Base-by-base conservation (phyloP, 1,140 invertebrate genomes). In the Drosophila mayri region DNA sequence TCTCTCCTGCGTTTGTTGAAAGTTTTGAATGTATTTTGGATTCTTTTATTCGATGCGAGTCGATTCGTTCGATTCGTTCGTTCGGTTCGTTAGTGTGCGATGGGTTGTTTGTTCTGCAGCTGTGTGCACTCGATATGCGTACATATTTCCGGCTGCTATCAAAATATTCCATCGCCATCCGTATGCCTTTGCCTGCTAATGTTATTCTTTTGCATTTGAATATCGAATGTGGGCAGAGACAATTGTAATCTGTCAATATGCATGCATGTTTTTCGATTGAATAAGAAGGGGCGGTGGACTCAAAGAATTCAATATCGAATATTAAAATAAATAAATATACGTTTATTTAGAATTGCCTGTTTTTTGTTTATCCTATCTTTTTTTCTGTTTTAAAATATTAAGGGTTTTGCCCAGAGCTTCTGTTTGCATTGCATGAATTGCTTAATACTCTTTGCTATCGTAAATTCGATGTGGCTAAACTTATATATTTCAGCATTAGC, bases 1-100 rank as follows among this genome's bases (percentile, higher is more conserved):
- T 76, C 70, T 76, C 44, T 78, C 77, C 67, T 71, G 55, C 81
- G 71, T 88, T 87, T 75, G 64, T 67, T 90, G 85, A 78, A 87
- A 85, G 73, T 80, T 81, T 74, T 75, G 81, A 70, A 81, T 78
- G 61, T 70, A 65, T 90, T 90, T 68, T 78, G 30, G 57, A 85
- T 49, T 40, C 10, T 38, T 47, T 72, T 72, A 47, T 65, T 44
- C 61, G 61, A 63, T 66, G 57, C 61, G 54, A 62, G 11, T 14
- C 49, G 46, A 58, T 40, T 40, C 22, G 18, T 54, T 58, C 30
- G 52, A 35, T 59, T 54, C 37, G 46, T 64, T 74, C 49, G 40
- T 58, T 78, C 49, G 43, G 64, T 73, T 64, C 40, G 59, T 71
- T 54, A 66, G 41, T 76, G 59, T 62, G 62, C 57, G 67, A 61